Base-by-base conservation (phyloP, 2,888 invertebrate genomes). In the Auanema freiburgensis region DNA sequence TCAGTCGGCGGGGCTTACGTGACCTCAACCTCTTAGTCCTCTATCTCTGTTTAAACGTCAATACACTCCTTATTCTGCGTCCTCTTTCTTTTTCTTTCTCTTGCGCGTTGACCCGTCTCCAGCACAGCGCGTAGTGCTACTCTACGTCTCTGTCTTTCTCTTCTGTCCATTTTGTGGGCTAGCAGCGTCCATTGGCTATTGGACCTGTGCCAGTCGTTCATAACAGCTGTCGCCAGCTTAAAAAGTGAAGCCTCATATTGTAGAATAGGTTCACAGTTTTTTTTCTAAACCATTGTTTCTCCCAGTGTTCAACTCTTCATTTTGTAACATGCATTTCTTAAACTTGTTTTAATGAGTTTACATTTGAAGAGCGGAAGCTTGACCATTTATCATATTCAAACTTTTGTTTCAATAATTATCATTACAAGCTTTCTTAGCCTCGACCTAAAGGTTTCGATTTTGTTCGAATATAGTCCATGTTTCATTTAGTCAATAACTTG, bases 21-120 rank as follows among this genome's bases (percentile, higher is more conserved):
- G 8, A 33, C 44, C 44, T 57, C 46, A 33, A 33, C 33, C 50
- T 50, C 25, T 53, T 24, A 16, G 21, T 25, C 16, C 53, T 53
- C 53, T 24, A n/a, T 14, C 23, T 24, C 57, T 57, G 16, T 43
- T 42, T 16, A n/a, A 16, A n/a, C 40, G 11, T 18, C 33, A 40
- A 33, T 25, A 23, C 25, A 18, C 43, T 57, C 46, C 10, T 6
- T 16, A 16, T 33, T 43, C 46, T 44, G 1, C 49, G n/a, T 56
- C 18, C 40, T 41, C 46, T 55, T 51, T 42, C 41, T 51, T 40
- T 42, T 42, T 54, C 44, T 24, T n/a, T 60, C 54, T 54, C 52
- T 50, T 14, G 33, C 18, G 46, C 56, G 16, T 25, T 24, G 44
- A 56, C 46, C 40, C 49, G 44, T 41, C 49, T 50, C 49, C 55